These are phyloP conservation scores for Tretioscincus oriximinensis DNA, from an alignment of 2,113 vertebrate species.

Conservation along the genomic window DNA sequence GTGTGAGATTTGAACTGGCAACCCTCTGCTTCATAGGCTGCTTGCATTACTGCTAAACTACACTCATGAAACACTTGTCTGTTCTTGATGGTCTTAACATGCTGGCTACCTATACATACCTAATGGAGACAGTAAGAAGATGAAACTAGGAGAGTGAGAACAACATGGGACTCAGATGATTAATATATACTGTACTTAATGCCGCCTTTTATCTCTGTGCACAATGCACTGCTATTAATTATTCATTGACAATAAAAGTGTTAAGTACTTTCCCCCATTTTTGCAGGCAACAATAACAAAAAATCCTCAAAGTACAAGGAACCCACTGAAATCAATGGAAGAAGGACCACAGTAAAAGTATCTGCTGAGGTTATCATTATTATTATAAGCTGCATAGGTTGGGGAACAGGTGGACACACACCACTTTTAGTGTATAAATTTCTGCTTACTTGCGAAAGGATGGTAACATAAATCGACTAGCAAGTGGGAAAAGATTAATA, in stretches of 20 bases:
- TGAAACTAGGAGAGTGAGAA: neutral
- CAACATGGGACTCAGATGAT: too few relatives aligned
- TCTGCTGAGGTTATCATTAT: too few relatives aligned
- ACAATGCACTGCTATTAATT: neutral
- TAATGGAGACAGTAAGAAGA: neutral
- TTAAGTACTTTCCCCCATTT: neutral
- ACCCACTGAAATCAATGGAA: neutral
- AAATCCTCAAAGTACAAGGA: neutral
- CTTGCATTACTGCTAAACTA: too few relatives aligned
- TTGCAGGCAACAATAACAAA: neutral
- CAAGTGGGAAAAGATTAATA: accelerated
- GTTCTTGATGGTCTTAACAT: neutral
- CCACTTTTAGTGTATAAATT: too few relatives aligned
- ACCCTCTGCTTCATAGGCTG: too few relatives aligned
- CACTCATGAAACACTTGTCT: neutral
- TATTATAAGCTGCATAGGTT: too few relatives aligned
- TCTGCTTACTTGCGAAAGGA: too few relatives aligned
- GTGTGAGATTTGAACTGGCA: too few relatives aligned
- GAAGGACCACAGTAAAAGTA: neutral
- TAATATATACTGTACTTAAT: neutral
- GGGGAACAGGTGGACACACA: too few relatives aligned
- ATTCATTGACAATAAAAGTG: neutral
- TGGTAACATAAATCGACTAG: too few relatives aligned
- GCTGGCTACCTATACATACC: neutral
- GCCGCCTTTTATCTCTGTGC: neutral